phyloP scores from a whole-genome alignment of 2,888 invertebrate genomes.

The Mellilla xanthometata region DNA sequence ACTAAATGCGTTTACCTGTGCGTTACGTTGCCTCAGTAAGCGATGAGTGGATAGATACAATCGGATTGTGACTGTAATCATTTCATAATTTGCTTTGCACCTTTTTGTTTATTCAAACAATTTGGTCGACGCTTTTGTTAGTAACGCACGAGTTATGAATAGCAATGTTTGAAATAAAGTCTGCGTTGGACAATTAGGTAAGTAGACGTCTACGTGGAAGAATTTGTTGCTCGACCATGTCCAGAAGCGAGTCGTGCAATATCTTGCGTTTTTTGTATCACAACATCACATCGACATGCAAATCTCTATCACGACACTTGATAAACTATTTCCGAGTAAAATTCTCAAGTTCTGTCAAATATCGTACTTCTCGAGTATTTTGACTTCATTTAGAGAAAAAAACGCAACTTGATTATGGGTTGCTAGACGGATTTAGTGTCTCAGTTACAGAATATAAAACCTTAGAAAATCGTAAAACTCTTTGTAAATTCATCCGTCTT shows the following conservation, averaged over 20 bases:
- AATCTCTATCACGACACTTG: constrained; percentile 51
- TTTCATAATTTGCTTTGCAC: constrained; percentile 18
- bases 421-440: no score
- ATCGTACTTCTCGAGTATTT: no score
- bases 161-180: constrained; percentile 30
- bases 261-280: constrained; percentile 42
- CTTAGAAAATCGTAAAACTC: no score
- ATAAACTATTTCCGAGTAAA: constrained; percentile 45
- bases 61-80: not conserved
- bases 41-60: constrained; percentile 5
- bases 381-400: no score
- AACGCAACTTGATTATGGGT: no score
- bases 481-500: no score
- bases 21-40: not conserved
- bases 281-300: constrained; percentile 50
- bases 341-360: constrained; percentile 27
- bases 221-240: constrained; percentile 20
- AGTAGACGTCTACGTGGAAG: constrained; percentile 14
- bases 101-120: constrained; percentile 16
- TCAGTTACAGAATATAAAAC: no score
- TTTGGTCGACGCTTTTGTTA: constrained; percentile 26
- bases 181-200: constrained; percentile 22
- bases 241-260: constrained; percentile 38
- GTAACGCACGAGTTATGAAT: constrained; percentile 23
- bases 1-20: constrained; percentile 20